phyloP scores from a whole-genome alignment of 2,797 vertebrate species.

The Megalops cyprinoides region DNA sequence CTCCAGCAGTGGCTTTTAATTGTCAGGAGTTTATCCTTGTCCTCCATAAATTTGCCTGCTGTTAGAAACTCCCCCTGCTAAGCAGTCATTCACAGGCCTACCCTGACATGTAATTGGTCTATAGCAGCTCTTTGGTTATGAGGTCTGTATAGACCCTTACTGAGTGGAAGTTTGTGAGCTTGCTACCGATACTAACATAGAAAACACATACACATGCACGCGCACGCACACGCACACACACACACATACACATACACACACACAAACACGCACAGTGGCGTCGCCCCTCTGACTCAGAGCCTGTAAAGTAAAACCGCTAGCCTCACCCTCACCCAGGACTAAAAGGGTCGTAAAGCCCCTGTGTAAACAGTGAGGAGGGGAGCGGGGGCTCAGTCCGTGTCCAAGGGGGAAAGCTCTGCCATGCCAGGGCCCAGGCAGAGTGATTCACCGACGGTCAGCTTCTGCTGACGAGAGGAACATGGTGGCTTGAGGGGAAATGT shows the following conservation, averaged over 20 bases:
- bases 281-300: slow-evolving; percentile 60
- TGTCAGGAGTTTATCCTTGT: neutral
- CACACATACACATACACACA: slow-evolving; percentile 19
- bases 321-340: slow-evolving; percentile 59
- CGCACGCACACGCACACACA: slow-evolving; percentile 33
- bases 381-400: slow-evolving; percentile 32
- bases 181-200: neutral
- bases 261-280: too few species aligned
- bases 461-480: slow-evolving; percentile 25
- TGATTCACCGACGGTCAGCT: neutral
- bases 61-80: neutral
- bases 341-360: slow-evolving; percentile 40
- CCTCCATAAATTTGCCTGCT: neutral
- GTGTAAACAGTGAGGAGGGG: slow-evolving; percentile 36
- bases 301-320: slow-evolving; percentile 69
- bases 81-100: neutral
- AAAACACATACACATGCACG: too few species aligned
- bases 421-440: neutral
- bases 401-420: slow-evolving; percentile 8
- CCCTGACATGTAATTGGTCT: too few species aligned
- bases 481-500: slow-evolving; percentile 7
- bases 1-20: slow-evolving; percentile 20
- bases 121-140: neutral
- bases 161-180: neutral
- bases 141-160: slow-evolving; percentile 25